Evolutionary conservation across 2,797 vertebrate genomes (phyloP).

Genomic region (Cirrhinus mrigala): DNA sequence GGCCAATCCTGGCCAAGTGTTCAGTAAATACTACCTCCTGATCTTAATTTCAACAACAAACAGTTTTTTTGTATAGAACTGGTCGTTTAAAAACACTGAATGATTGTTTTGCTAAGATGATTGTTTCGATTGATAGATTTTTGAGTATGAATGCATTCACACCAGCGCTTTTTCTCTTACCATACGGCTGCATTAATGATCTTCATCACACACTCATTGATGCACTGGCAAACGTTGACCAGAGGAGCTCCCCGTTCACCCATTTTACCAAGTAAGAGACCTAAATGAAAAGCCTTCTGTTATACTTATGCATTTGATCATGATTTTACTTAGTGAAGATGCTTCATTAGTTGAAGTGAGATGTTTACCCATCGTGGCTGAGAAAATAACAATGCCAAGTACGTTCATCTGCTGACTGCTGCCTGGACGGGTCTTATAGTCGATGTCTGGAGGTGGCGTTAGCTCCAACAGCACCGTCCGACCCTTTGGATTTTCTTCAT

Average conservation of each 20-base stretch:
- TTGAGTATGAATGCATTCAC: background rate
- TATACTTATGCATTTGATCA: background rate
- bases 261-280: constrained; percentile 89
- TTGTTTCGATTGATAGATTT: background rate
- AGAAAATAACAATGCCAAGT: constrained; percentile 91
- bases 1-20: background rate
- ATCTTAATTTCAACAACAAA: background rate
- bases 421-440: constrained; percentile 83
- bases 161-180: constrained; percentile 71
- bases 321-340: background rate
- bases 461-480: constrained; percentile 83
- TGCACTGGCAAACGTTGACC: constrained; percentile 89
- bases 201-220: constrained; percentile 93
- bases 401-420: constrained; percentile 92
- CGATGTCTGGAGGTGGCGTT: constrained; percentile 82
- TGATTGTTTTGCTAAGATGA: background rate
- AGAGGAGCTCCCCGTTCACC: constrained; percentile 85
- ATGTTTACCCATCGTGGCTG: constrained; percentile 86
- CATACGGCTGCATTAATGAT: constrained; percentile 90
- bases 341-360: background rate
- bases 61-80: background rate
- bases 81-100: background rate
- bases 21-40: background rate
- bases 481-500: constrained; percentile 77
- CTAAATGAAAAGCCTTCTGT: constrained; percentile 64